Evolutionary conservation across 2,888 invertebrate genomes (phyloP).

Genomic region (Drosophila incognita): DNA sequence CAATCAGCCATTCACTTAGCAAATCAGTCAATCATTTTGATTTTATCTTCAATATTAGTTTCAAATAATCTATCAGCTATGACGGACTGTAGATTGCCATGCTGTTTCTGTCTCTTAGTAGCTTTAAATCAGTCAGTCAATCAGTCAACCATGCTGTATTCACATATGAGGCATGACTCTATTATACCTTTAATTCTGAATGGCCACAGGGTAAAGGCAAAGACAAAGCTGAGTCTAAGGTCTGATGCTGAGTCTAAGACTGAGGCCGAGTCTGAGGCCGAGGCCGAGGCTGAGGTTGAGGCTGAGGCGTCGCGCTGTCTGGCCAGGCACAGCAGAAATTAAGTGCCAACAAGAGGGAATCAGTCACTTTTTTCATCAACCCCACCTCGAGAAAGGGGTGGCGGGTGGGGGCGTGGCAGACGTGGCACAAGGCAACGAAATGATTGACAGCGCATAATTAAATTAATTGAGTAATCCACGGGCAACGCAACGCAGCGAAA

Average conservation of each 20-base stretch:
- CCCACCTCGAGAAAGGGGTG: constrained; percentile 13
- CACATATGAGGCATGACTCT: background rate
- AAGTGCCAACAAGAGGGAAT: constrained; percentile 81
- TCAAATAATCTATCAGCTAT: background rate
- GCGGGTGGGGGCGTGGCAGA: constrained; percentile 6
- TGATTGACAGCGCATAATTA: constrained; percentile 86
- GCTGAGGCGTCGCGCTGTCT: constrained; percentile 44
- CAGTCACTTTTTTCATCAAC: constrained; percentile 60
- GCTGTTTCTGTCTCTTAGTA: no score
- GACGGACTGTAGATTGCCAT: no score
- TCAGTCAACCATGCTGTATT: background rate
- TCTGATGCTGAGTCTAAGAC: constrained; percentile 4
- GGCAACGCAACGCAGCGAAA: constrained; percentile 53
- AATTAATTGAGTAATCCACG: constrained; percentile 86
- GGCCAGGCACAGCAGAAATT: constrained; percentile 75
- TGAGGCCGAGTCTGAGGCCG: constrained; percentile 6
- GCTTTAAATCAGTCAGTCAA: background rate
- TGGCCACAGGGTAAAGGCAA: constrained; percentile 5
- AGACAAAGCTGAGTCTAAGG: constrained; percentile 35
- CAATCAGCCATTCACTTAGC: background rate
- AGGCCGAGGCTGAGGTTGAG: constrained; percentile 1
- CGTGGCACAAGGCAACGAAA: constrained; percentile 77
- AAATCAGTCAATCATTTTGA: background rate
- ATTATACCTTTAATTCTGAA: background rate
- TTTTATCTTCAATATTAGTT: background rate